Conservation (phyloP, 2,797 vertebrate genomes). For the Steatocranus sp. region DNA sequence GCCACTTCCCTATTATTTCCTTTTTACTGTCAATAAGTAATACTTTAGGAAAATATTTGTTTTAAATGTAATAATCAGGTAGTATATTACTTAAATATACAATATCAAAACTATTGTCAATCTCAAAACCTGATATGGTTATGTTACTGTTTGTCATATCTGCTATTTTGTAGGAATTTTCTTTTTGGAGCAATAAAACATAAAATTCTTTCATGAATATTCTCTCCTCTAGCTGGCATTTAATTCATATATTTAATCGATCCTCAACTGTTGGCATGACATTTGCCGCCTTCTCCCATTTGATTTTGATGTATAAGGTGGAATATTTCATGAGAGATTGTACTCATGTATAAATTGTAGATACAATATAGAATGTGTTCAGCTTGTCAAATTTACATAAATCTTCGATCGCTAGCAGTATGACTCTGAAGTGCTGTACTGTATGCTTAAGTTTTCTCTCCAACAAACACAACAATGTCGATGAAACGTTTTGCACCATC, state of each 20-base stretch:
- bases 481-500: neutral
- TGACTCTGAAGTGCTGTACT: neutral
- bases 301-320: neutral
- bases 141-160: neutral
- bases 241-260: neutral
- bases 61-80: neutral
- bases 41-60: neutral
- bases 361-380: neutral
- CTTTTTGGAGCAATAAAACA: neutral
- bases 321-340: neutral
- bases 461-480: neutral
- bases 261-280: neutral
- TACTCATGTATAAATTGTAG: neutral
- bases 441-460: neutral
- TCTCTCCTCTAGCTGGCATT: neutral
- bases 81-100: neutral
- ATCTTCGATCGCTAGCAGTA: fast-evolving
- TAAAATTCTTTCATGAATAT: neutral
- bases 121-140: neutral
- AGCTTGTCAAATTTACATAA: neutral
- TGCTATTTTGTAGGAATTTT: neutral
- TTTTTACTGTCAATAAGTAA: neutral
- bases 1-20: fast-evolving
- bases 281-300: neutral
- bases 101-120: neutral